Percentiles rank a stretch among this genome's conserved stretches.
These are phyloP conservation scores for Diorhabda sublineata DNA, from an alignment of 1,140 invertebrate species.

Conservation along the genomic window DNA sequence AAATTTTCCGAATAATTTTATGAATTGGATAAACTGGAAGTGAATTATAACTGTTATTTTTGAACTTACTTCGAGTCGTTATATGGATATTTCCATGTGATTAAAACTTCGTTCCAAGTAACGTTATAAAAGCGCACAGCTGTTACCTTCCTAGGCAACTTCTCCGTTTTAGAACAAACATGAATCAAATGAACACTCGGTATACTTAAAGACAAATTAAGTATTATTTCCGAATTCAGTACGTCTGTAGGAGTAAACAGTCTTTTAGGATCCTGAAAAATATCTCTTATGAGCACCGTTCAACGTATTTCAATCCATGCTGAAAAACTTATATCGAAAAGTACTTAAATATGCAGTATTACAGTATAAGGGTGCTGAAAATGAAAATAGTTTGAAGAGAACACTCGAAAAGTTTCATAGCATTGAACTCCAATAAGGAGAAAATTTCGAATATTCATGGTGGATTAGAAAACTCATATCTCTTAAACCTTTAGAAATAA, in stretches of 20 bases:
- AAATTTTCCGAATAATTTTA: too few species aligned
- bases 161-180: constrained; percentile 27
- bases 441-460: too few species aligned
- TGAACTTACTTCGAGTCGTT: constrained; percentile 30
- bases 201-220: constrained; percentile 25
- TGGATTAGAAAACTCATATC: too few species aligned
- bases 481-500: too few species aligned
- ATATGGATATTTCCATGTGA: constrained; percentile 36
- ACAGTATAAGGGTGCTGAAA: too few species aligned
- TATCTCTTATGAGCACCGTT: too few species aligned
- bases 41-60: background rate
- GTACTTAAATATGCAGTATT: too few species aligned
- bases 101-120: constrained; percentile 35
- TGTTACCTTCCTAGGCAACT: constrained; percentile 27
- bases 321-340: too few species aligned
- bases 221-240: constrained; percentile 16
- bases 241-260: constrained; percentile 15
- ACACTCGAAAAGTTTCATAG: too few species aligned
- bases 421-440: too few species aligned
- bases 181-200: constrained; percentile 35
- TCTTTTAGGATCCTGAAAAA: constrained; percentile 26
- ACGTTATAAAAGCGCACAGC: constrained; percentile 33
- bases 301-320: too few species aligned
- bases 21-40: background rate
- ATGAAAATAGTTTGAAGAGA: too few species aligned